Percentiles rank a stretch among this genome's conserved stretches.
Evolutionary conservation across 2,113 vertebrate species (phyloP).

Genomic region (Desmodus rotundus): DNA sequence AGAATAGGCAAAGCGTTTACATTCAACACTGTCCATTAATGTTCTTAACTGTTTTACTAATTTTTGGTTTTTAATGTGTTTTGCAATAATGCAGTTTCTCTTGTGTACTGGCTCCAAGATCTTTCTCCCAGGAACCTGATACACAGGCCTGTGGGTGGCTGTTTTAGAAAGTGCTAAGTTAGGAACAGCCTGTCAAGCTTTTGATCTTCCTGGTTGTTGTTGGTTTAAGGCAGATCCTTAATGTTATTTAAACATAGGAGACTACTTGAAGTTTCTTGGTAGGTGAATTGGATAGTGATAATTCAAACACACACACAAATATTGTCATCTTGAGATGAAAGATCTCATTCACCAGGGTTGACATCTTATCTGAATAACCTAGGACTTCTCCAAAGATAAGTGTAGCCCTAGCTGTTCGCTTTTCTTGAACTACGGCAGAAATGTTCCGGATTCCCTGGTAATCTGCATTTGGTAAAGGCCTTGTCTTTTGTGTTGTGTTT

Average conservation of each 20-base stretch:
- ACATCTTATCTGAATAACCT: slow-evolving; percentile 31
- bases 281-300: slow-evolving; percentile 63
- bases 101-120: not conserved
- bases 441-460: slow-evolving; percentile 2
- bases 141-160: not conserved
- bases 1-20: not conserved
- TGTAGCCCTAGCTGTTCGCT: not conserved
- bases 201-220: slow-evolving; percentile 67
- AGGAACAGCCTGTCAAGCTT: slow-evolving; percentile 15
- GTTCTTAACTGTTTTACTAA: not conserved
- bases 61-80: slow-evolving; percentile 14
- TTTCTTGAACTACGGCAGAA: not conserved
- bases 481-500: not conserved
- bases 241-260: slow-evolving; percentile 60
- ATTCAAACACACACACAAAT: slow-evolving; percentile 51
- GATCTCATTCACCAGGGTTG: slow-evolving; percentile 29
- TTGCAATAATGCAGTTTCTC: not conserved
- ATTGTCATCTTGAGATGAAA: slow-evolving; percentile 55
- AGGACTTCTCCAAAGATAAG: not conserved
- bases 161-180: slow-evolving; percentile 22
- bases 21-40: not conserved
- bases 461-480: not conserved
- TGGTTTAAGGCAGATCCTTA: slow-evolving; percentile 66
- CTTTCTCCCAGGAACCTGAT: slow-evolving; percentile 31
- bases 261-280: slow-evolving; percentile 52